phyloP scores from a whole-genome alignment of 2,888 invertebrate species.

The Lacanobia wlatinum region DNA sequence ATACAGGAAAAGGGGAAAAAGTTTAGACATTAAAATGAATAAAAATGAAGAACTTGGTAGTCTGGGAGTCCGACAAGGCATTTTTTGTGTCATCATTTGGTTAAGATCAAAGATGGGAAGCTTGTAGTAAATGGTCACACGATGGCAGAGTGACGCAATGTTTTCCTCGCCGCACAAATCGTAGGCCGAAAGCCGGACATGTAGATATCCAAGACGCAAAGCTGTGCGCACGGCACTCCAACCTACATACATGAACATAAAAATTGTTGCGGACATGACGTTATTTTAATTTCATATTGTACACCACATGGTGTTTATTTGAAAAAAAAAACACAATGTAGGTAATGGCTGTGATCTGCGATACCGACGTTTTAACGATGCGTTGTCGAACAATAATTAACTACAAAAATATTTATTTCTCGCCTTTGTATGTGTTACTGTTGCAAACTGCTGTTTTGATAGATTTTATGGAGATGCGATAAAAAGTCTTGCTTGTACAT shows the following conservation, averaged over 20 bases:
- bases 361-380: slow-evolving; percentile 56
- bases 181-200: slow-evolving; percentile 87
- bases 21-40: slow-evolving; percentile 16
- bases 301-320: slow-evolving; percentile 66
- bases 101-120: slow-evolving; percentile 65
- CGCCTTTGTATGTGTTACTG: slow-evolving; percentile 33
- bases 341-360: slow-evolving; percentile 40
- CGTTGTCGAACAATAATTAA: slow-evolving; percentile 54
- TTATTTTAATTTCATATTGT: slow-evolving; percentile 78
- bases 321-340: slow-evolving; percentile 58
- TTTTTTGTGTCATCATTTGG: slow-evolving; percentile 61
- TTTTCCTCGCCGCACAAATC: slow-evolving; percentile 79
- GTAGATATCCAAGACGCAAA: slow-evolving; percentile 78
- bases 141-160: slow-evolving; percentile 82
- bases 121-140: slow-evolving; percentile 72
- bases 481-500: slow-evolving; percentile 43
- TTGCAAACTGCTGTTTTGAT: slow-evolving; percentile 44
- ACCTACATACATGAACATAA: slow-evolving; percentile 87
- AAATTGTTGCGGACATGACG: slow-evolving; percentile 80
- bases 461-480: slow-evolving; percentile 43
- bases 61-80: slow-evolving; percentile 43
- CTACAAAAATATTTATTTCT: slow-evolving; percentile 49
- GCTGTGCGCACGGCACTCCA: slow-evolving; percentile 88
- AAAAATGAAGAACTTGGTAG: slow-evolving; percentile 32
- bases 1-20: slow-evolving; percentile 40